Evolutionary conservation across 1,140 invertebrate species (phyloP).

Genomic region (Drosophila parvula): DNA sequence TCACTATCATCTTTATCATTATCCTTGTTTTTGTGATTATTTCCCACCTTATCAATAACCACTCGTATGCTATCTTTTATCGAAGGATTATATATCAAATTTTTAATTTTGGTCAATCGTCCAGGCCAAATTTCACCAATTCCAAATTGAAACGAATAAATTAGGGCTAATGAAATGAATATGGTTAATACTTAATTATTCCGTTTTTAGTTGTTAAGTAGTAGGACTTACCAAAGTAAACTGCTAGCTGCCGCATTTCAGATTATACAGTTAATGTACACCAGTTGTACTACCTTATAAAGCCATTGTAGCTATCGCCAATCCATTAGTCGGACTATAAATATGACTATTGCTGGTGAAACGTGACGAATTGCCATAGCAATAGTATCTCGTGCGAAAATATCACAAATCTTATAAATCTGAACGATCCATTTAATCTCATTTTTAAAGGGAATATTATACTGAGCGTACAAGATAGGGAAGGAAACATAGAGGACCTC

Average conservation of each 20-base stretch:
- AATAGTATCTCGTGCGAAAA: background rate
- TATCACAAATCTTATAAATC: background rate
- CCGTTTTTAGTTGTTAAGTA: background rate
- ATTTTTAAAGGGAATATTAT: too few species aligned
- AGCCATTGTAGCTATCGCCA: background rate
- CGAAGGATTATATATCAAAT: too few species aligned
- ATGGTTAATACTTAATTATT: background rate
- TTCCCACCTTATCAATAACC: too few species aligned
- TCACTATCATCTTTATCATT: too few species aligned
- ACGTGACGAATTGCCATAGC: background rate
- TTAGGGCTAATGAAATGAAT: background rate
- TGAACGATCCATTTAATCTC: too few species aligned
- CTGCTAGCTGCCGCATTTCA: slow-evolving; percentile 1
- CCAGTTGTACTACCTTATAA: background rate
- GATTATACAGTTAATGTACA: background rate
- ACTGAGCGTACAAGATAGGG: too few species aligned
- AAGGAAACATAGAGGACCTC: too few species aligned
- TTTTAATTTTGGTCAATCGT: too few species aligned
- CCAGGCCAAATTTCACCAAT: too few species aligned
- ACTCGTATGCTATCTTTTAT: too few species aligned
- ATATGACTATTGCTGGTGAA: background rate
- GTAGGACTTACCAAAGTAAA: background rate
- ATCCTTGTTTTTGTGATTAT: too few species aligned
- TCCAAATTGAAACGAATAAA: background rate
- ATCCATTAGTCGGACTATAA: slow-evolving; percentile 14